Conservation (phyloP, 2,797 vertebrate genomes). For the Myotis planiceps region DNA sequence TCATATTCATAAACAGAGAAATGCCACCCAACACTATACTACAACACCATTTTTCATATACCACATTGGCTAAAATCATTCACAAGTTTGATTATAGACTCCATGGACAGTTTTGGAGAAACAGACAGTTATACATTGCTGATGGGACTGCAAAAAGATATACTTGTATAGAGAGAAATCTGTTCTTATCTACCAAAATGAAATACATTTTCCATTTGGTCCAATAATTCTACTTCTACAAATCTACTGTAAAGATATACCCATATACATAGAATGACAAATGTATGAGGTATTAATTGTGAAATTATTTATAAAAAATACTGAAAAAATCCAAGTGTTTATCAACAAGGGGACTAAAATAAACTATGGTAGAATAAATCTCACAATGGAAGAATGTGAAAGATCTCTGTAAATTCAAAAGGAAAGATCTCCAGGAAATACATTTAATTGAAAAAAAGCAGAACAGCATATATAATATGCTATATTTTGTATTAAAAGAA, state of each 20-base stretch:
- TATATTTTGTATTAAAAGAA: background rate
- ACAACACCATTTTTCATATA: background rate
- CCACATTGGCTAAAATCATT: background rate
- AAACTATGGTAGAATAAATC: background rate
- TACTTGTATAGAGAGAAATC: background rate
- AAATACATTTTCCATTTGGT: background rate
- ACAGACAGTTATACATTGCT: background rate
- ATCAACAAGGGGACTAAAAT: background rate
- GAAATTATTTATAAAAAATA: slow-evolving; percentile 11
- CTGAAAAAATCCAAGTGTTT: background rate
- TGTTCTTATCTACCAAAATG: background rate
- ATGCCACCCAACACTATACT: background rate
- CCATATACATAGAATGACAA: background rate
- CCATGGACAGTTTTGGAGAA: background rate
- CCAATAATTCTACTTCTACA: background rate
- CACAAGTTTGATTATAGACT: background rate
- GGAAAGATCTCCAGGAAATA: background rate
- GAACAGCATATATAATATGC: background rate
- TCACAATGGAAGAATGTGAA: background rate
- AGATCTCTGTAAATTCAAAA: background rate
- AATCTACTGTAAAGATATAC: background rate
- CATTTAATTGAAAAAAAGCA: background rate
- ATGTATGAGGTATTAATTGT: background rate
- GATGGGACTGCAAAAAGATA: background rate
- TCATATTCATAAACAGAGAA: background rate